Base-by-base conservation (phyloP, 2,797 vertebrate species). In the Ctenochaetus hawaiiensis region DNA sequence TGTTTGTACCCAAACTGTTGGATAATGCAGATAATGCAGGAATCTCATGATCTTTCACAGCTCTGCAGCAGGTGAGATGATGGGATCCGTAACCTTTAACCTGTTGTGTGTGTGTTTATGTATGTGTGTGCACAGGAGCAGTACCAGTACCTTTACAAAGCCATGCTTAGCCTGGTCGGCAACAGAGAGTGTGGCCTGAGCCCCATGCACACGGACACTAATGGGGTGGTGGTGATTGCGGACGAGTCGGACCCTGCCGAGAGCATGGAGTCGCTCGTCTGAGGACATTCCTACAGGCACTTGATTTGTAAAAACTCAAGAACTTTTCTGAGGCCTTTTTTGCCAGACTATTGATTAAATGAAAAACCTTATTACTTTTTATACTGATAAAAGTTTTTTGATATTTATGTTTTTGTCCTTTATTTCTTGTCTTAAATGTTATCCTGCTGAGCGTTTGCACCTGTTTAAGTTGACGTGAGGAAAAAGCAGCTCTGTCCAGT, bases 391-490 rank as follows among this genome's bases (percentile, higher is more conserved):
- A 89, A 49, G 90, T 93, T 97, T 99, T 96, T 99, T 98, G 96
- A 99, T 99, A 98, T 99, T 99, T 99, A 98, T 98, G 91, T 99
- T 98, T 99, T 97, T 91, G 92, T 94, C 96, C 96, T 97, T 98
- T 97, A 97, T 97, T 97, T 89, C 83, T 91, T 95, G 96, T 98
- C 96, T 97, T 96, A 96, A 96, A 89, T 88, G 96, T 97, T 96
- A 97, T 98, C 96, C 97, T 98, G 97, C 98, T 98, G 97, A 98
- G 96, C 95, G 95, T 97, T 96, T 96, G 97, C 97, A 96, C 96
- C 96, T 96, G 96, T 97, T 93, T 96, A 90, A 91, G 89, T 90
- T 93, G 85, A 91, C 66, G 77, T 94, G 95, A 89, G 95, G 93
- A 87, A 95, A 94, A 95, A 96, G 85, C 96, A 94, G 93, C 96